These are phyloP conservation scores for Gonatopus flavifemur DNA, from an alignment of 1,140 invertebrate species.

Conservation along the genomic window DNA sequence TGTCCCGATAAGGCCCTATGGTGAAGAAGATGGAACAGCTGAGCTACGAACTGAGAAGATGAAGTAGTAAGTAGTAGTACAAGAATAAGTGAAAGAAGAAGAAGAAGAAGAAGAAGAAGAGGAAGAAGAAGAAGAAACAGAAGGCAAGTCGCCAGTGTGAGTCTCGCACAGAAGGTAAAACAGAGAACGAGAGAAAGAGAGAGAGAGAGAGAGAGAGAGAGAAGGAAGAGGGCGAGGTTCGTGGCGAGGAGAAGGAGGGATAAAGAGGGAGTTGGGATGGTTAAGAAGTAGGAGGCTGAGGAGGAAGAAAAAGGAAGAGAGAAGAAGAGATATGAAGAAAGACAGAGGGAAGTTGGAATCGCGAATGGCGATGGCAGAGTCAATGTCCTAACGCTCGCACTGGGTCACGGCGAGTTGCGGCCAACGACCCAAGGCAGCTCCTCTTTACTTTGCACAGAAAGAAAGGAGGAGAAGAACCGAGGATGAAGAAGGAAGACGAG, in stretches of 20 bases:
- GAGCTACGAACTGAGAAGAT: conserved; percentile 13
- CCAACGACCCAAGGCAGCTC: conserved; percentile 55
- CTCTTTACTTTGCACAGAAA: conserved; percentile 56
- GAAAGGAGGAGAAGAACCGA: conserved; percentile 20
- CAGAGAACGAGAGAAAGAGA: conserved; percentile 20
- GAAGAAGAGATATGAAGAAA: conserved; percentile 11
- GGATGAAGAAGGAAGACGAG: not conserved
- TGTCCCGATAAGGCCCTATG: conserved; percentile 25
- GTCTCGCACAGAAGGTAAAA: conserved; percentile 32
- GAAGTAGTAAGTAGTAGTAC: not conserved
- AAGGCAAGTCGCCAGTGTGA: conserved; percentile 29
- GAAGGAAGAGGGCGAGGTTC: conserved; percentile 21
- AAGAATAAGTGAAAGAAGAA: not conserved
- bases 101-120: not conserved
- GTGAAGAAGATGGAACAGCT: conserved; percentile 20
- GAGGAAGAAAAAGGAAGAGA: no score
- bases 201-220: conserved; percentile 25
- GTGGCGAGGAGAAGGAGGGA: conserved; percentile 11
- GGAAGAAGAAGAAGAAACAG: conserved; percentile 1
- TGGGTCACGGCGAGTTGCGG: conserved; percentile 60
- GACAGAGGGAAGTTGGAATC: conserved; percentile 48
- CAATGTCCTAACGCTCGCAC: conserved; percentile 60
- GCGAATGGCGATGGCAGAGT: conserved; percentile 58
- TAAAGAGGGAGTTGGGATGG: conserved; percentile 9
- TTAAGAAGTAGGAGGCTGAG: conserved; percentile 4